phyloP scores from a whole-genome alignment of 2,113 vertebrate genomes.

The Cryptotis parvus region DNA sequence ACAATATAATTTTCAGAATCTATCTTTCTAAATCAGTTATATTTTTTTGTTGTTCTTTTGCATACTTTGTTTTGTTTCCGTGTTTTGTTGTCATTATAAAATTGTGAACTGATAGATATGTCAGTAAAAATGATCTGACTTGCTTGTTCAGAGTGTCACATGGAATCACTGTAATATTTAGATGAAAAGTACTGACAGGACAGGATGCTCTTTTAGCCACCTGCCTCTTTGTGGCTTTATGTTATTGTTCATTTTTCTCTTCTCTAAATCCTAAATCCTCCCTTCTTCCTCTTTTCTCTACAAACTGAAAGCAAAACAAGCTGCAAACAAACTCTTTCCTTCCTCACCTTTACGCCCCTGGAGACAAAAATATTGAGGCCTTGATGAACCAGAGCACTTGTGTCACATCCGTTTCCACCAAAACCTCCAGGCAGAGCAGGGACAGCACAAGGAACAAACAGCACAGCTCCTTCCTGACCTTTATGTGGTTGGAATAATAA shows the following conservation, averaged over 20 bases:
- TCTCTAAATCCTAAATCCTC: too few relatives aligned
- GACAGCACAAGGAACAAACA: too few relatives aligned
- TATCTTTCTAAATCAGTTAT: constrained; percentile 11
- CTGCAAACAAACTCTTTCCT: too few relatives aligned
- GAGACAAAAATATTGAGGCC: too few relatives aligned
- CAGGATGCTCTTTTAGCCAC: not conserved
- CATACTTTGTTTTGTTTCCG: not conserved
- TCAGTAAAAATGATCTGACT: constrained; percentile 41
- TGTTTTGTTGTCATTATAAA: constrained; percentile 33
- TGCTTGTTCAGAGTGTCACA: not conserved
- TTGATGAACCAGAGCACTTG: too few relatives aligned
- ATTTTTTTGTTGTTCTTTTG: not conserved
- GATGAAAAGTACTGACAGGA: not conserved
- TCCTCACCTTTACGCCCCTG: too few relatives aligned
- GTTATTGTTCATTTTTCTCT: too few relatives aligned
- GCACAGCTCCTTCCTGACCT: constrained; percentile 12
- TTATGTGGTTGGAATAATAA: constrained; percentile 26
- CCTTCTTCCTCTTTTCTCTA: too few relatives aligned
- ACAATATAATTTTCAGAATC: constrained; percentile 7
- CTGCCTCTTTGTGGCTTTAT: too few relatives aligned
- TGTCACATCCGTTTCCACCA: too few relatives aligned
- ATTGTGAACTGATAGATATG: not conserved
- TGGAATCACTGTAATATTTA: not conserved
- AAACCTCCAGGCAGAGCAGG: too few relatives aligned
- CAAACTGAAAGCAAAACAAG: too few relatives aligned